Percentiles rank a stretch among this genome's conserved stretches.
Evolutionary conservation across 2,113 vertebrate species (phyloP).

Genomic region (Etheostoma spectabile): DNA sequence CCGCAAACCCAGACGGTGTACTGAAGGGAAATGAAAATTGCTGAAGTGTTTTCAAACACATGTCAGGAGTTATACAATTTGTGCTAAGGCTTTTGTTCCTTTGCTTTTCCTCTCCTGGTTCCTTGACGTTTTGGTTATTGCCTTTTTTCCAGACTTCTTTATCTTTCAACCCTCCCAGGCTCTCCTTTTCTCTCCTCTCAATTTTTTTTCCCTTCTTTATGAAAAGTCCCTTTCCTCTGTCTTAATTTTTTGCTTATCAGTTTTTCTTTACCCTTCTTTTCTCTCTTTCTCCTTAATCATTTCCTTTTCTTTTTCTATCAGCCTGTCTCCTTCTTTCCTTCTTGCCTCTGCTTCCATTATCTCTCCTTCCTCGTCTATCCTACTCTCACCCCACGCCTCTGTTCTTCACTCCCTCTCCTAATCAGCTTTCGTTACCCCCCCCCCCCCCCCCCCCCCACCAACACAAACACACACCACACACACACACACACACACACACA

Average conservation of each 20-base stretch:
- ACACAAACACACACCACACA: no score
- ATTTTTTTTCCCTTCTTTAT: constrained; percentile 22
- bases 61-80: constrained; percentile 30
- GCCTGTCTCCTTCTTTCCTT: constrained; percentile 24
- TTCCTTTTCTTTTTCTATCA: constrained; percentile 6
- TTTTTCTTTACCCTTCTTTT: constrained; percentile 10
- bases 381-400: constrained; percentile 39
- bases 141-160: constrained; percentile 42
- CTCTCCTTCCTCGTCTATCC: constrained; percentile 41
- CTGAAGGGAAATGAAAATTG: no score
- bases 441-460: no score
- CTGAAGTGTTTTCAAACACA: constrained; percentile 34
- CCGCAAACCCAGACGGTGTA: no score
- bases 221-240: constrained; percentile 30
- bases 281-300: neutral
- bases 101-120: constrained; percentile 22
- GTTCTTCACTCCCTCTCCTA: constrained; percentile 53
- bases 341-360: constrained; percentile 58
- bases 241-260: constrained; percentile 22
- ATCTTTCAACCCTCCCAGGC: constrained; percentile 28
- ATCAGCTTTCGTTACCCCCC: constrained; percentile 63
- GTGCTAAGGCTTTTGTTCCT: constrained; percentile 33
- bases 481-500: constrained; percentile 29
- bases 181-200: constrained; percentile 18
- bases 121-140: constrained; percentile 46